Percentiles rank a stretch among this genome's conserved stretches.
Evolutionary conservation across 37 sponge, comb jelly and placozoan genomes (phyloP).

Genomic region (Beroe forskalii): DNA sequence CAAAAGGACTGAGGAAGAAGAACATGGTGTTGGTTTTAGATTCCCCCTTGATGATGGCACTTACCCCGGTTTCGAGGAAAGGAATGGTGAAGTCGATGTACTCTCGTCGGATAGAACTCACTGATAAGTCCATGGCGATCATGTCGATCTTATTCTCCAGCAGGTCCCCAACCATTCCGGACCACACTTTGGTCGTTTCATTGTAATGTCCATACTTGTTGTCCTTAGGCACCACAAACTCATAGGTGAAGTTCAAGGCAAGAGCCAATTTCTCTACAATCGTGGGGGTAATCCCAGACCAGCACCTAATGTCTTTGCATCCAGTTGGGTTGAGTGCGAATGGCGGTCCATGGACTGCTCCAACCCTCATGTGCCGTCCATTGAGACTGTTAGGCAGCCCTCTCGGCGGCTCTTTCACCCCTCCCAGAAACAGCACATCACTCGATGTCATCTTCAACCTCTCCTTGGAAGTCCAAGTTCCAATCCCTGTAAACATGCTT

Average conservation of each 20-base stretch:
- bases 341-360: background rate
- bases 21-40: constrained; percentile 41
- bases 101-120: constrained; percentile 15
- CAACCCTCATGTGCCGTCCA: constrained; percentile 25
- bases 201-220: constrained; percentile 3
- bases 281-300: constrained; percentile 17
- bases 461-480: constrained; percentile 1
- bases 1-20: constrained; percentile 53
- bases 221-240: constrained; percentile 8
- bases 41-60: constrained; percentile 41
- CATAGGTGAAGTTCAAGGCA: constrained; percentile 22
- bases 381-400: constrained; percentile 7
- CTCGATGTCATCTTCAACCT: background rate
- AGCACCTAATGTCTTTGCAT: background rate
- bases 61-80: constrained; percentile 7
- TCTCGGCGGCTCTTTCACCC: background rate
- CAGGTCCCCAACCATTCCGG: constrained; percentile 8
- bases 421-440: constrained; percentile 38
- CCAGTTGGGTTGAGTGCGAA: background rate
- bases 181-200: background rate
- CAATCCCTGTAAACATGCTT: constrained; percentile 1
- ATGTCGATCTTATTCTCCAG: constrained; percentile 41
- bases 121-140: constrained; percentile 50
- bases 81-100: constrained; percentile 36
- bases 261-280: background rate